A percentile compares a stretch with the other conserved stretches of the same genome.
phyloP scores from a whole-genome alignment of 2,113 vertebrate genomes.

The Bufo gargarizans region DNA sequence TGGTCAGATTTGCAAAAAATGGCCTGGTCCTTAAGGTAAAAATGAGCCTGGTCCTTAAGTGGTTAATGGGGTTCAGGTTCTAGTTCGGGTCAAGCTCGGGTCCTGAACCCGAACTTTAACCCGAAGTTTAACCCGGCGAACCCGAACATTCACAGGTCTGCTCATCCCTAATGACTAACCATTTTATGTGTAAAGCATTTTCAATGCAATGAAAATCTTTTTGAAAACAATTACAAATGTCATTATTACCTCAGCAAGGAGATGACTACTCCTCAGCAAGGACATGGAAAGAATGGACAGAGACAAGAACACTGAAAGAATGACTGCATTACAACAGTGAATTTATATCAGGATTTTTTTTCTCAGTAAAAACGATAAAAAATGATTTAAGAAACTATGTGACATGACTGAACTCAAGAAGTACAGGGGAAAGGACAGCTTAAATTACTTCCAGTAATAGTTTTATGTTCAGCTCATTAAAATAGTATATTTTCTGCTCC shows the following conservation, averaged over 20 bases:
- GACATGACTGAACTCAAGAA: neutral
- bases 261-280: neutral
- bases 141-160: too few relatives aligned
- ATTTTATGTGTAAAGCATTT: neutral
- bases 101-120: too few relatives aligned
- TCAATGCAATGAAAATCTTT: neutral
- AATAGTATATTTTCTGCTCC: neutral
- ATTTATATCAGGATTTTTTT: neutral
- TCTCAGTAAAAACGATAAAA: neutral
- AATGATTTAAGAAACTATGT: neutral
- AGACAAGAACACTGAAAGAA: neutral
- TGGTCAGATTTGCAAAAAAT: too few relatives aligned
- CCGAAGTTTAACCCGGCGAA: too few relatives aligned
- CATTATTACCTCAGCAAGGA: neutral
- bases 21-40: too few relatives aligned
- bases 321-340: neutral
- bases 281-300: neutral
- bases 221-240: neutral
- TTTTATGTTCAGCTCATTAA: slow-evolving; percentile 10
- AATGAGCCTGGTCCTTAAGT: too few relatives aligned
- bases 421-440: neutral
- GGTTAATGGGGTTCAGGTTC: too few relatives aligned
- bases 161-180: neutral
- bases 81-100: too few relatives aligned
- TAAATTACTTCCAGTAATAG: neutral